These are phyloP conservation scores for Myrmecophaga tridactyla DNA, from an alignment of 2,113 vertebrate species.

Conservation along the genomic window DNA sequence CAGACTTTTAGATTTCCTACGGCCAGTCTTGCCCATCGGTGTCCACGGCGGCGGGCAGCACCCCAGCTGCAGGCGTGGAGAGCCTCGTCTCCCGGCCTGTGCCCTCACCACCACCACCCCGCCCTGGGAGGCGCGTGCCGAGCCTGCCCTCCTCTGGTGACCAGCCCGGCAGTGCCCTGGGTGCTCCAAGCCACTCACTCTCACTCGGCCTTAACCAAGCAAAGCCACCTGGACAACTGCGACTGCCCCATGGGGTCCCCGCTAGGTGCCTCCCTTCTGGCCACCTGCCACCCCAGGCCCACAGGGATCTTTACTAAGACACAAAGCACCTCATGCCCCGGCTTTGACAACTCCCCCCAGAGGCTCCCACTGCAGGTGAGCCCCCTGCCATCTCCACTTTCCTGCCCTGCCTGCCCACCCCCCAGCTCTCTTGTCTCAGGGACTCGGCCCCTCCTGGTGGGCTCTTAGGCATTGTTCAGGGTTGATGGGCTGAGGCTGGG, in stretches of 20 bases:
- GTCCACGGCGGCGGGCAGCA: neutral
- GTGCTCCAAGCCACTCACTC: neutral
- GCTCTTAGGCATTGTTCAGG: neutral
- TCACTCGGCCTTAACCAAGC: accelerated
- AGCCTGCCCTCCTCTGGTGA: neutral
- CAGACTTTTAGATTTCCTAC: neutral
- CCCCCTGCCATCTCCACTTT: neutral
- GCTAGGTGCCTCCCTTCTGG: accelerated
- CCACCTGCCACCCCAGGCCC: no score
- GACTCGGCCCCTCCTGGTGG: neutral
- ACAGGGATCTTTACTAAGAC: neutral
- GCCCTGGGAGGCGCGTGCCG: no score
- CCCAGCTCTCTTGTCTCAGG: neutral
- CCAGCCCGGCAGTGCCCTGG: neutral
- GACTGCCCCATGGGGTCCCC: accelerated
- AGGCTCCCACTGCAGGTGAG: accelerated
- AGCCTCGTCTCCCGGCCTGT: no score
- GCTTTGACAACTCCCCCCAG: neutral
- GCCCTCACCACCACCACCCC: neutral
- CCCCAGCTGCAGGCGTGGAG: neutral
- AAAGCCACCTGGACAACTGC: accelerated
- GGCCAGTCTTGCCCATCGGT: neutral
- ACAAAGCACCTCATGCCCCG: neutral
- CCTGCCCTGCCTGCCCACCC: neutral
- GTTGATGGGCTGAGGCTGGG: neutral